Evolutionary conservation across 2,797 vertebrate species (phyloP).

Genomic region (Allobates femoralis): DNA sequence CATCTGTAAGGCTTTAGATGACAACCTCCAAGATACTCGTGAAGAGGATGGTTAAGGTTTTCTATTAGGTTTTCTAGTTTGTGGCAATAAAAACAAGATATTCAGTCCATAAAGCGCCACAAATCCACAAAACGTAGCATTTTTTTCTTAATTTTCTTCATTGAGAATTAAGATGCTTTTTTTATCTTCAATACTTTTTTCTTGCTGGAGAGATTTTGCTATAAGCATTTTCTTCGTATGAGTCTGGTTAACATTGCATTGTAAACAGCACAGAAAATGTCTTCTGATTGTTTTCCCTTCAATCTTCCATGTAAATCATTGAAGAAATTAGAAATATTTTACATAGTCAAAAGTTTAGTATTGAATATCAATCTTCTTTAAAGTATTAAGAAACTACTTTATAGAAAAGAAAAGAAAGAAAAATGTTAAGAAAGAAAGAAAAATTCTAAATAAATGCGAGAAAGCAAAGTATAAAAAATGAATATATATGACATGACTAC

Average conservation of each 20-base stretch:
- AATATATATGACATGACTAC: slow-evolving; percentile 10
- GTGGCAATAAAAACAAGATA: slow-evolving; percentile 2
- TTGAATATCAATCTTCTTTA: slow-evolving; percentile 44
- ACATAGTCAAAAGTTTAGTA: slow-evolving; percentile 21
- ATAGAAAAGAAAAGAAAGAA: slow-evolving; percentile 21
- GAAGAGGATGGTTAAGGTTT: not conserved
- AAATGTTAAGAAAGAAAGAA: slow-evolving; percentile 25
- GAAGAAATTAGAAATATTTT: slow-evolving; percentile 48
- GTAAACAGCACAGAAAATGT: slow-evolving; percentile 25
- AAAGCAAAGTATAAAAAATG: slow-evolving; percentile 9
- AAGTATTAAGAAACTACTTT: slow-evolving; percentile 16
- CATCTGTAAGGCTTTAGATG: slow-evolving; percentile 1
- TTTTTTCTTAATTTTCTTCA: slow-evolving; percentile 11
- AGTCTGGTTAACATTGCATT: slow-evolving; percentile 18
- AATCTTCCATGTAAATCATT: slow-evolving; percentile 22
- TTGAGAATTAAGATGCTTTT: not conserved
- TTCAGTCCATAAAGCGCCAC: not conserved
- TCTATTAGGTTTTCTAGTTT: slow-evolving; percentile 23
- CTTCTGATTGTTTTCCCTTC: not conserved
- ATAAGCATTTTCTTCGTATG: not conserved
- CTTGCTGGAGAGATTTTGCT: slow-evolving; percentile 40
- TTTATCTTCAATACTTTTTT: slow-evolving; percentile 32
- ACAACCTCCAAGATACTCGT: slow-evolving; percentile 4
- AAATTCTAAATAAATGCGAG: not conserved
- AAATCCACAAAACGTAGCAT: not conserved